Percentiles rank a stretch among this genome's conserved stretches.
Evolutionary conservation across 1,140 invertebrate species (phyloP).

Genomic region (Aporrectodea caliginosa): DNA sequence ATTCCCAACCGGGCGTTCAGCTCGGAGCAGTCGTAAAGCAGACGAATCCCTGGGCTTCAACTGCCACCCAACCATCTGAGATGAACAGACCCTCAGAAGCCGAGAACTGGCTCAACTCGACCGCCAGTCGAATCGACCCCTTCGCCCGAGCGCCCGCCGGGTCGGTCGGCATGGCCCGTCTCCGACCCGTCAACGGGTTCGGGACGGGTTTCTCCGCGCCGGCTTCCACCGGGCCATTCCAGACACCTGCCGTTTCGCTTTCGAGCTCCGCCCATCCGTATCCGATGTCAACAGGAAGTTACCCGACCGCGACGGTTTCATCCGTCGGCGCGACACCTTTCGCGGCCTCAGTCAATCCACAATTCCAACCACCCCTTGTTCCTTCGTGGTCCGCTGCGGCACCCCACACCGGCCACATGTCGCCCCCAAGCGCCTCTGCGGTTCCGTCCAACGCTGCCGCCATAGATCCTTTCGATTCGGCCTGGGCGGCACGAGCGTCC

Average conservation of each 20-base stretch:
- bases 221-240: not conserved
- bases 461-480: not conserved
- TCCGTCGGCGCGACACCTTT: not conserved
- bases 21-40: not conserved
- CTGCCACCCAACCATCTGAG: not conserved
- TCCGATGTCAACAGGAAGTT: not conserved
- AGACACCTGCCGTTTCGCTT: not conserved
- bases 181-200: not conserved
- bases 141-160: not conserved
- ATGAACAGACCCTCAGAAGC: not conserved
- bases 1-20: not conserved
- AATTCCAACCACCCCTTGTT: not conserved
- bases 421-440: not conserved
- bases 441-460: not conserved
- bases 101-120: constrained; percentile 18
- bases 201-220: not conserved
- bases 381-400: not conserved
- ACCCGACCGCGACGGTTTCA: not conserved
- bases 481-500: not conserved
- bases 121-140: constrained; percentile 18
- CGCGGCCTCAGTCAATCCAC: not conserved
- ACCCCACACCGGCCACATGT: not conserved
- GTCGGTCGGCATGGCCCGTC: not conserved
- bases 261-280: not conserved
- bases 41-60: constrained; percentile 19